These are phyloP conservation scores for Melipona quadrifasciata DNA, from an alignment of 1,140 invertebrate species.

Conservation along the genomic window DNA sequence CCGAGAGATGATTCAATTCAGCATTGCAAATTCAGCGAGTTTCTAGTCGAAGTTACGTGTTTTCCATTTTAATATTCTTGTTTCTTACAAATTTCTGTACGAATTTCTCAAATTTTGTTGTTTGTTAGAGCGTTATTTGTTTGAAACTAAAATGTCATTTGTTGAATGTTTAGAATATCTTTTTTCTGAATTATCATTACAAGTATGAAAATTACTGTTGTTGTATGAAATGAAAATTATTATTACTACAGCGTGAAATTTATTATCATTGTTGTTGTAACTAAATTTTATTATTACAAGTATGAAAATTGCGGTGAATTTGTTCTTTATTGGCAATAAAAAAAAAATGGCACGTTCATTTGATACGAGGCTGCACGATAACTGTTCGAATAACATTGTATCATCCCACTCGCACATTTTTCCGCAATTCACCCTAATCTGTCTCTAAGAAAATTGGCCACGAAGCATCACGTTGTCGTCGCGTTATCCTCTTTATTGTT, in stretches of 20 bases:
- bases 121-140: no score
- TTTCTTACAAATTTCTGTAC: neutral
- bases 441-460: neutral
- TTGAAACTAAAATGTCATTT: no score
- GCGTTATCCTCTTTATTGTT: constrained; percentile 6
- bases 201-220: no score
- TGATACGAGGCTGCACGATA: neutral
- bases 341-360: neutral
- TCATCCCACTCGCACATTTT: neutral
- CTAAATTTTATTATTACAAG: no score
- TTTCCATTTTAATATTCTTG: neutral
- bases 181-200: no score
- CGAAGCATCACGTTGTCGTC: neutral
- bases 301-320: neutral
- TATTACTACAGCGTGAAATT: no score
- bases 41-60: neutral
- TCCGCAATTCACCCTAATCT: neutral
- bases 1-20: no score
- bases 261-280: no score
- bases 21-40: neutral
- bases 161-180: no score
- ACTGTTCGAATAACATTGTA: neutral
- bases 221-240: no score
- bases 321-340: neutral
- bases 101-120: no score